These are phyloP conservation scores for Sipha flava DNA, from an alignment of 1,140 invertebrate genomes.

Conservation along the genomic window DNA sequence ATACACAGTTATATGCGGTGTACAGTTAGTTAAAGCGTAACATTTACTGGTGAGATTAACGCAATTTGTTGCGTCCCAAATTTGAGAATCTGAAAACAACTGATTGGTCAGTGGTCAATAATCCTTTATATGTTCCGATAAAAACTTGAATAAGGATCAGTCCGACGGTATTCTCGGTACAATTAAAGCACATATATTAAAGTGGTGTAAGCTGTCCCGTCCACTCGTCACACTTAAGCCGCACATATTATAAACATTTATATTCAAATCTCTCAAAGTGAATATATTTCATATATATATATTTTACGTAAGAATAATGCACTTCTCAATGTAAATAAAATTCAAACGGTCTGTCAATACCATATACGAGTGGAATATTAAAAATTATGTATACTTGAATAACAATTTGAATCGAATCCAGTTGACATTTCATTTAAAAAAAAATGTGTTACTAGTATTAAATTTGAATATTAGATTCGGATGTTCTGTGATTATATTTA, in stretches of 20 bases:
- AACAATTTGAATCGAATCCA: background rate
- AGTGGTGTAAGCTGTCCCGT: background rate
- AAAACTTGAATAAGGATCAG: too few relatives aligned
- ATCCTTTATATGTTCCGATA: too few relatives aligned
- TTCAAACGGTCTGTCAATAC: background rate
- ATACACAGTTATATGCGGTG: too few relatives aligned
- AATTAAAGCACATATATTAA: background rate
- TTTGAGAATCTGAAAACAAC: too few relatives aligned
- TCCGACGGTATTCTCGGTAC: background rate
- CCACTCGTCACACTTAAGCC: background rate
- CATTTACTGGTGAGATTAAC: too few relatives aligned
- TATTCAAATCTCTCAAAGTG: background rate
- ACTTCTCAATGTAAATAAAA: background rate
- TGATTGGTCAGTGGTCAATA: too few relatives aligned
- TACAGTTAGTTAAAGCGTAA: too few relatives aligned
- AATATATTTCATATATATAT: background rate
- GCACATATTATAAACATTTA: background rate
- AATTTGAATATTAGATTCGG: too few relatives aligned
- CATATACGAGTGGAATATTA: background rate
- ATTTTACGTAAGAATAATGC: background rate
- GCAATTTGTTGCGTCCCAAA: too few relatives aligned
- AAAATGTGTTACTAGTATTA: background rate
- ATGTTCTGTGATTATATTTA: background rate
- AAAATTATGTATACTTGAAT: slow-evolving; percentile 5
- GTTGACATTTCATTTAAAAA: background rate